Evolutionary conservation across 2,113 vertebrate genomes (phyloP), one percentile per base, ranked within the genome.

Genomic region (Leptobrachium ailaonicum): DNA sequence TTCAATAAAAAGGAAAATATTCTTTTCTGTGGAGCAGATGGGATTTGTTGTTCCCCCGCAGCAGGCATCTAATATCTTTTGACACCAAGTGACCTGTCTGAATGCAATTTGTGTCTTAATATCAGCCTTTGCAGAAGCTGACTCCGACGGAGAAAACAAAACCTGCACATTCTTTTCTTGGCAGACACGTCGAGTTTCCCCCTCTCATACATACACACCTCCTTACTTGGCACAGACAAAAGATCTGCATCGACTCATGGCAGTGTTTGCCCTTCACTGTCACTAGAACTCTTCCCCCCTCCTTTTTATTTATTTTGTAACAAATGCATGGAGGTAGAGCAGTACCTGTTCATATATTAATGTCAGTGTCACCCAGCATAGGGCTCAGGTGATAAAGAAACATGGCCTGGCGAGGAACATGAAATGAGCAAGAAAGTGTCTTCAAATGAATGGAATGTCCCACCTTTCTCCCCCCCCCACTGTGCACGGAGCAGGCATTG

Each of bases 1-100:
- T 97, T 97, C 96, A 98, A 98, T 99, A 96, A 96, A 96, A 97
- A 98, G 97, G 96, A 98, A 98, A 98, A 98, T 98, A 97, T 97
- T 96, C 94, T 97, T 95, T 96, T 96, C 93, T 93, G 91, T 91
- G 93, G 92, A 93, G 93, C 96, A 96, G 95, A 96, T 97, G 95
- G 96, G 96, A 96, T 95, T 96, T 96, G 95, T 98, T 98, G 95
- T 97, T 97, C 96, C 93, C 91, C 96, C 94, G 92, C 94, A 93
- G 94, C 95, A 94, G 95, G 92, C 91, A 90, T 95, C 93, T 98
- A 97, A 97, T 98, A 98, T 97, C 95, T 96, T 95, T 91, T 98
- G 97, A 97, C 95, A 96, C 88, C 84, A 91, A 88, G 92, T 96
- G 96, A 98, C 95, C 96, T 89, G 94, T 91, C 94, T 94, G 94